A percentile compares a stretch with the other conserved stretches of the same genome.
Evolutionary conservation across 2,797 vertebrate genomes (phyloP).

Genomic region (Tragopan temminckii): DNA sequence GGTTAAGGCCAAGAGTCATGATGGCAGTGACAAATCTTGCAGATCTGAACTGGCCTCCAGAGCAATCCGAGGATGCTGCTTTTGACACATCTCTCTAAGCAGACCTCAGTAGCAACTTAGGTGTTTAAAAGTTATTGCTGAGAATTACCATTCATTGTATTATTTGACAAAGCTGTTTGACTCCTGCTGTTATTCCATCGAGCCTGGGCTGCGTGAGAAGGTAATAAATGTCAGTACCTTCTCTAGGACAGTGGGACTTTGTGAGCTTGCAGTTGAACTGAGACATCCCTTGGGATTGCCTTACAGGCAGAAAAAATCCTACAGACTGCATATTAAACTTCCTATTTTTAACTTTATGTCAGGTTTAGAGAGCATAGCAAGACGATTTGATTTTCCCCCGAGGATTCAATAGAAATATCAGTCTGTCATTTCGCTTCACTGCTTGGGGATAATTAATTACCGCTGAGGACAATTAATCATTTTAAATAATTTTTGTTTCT

Average conservation of each 20-base stretch:
- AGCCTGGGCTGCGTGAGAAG: neutral
- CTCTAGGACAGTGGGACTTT: constrained; percentile 36
- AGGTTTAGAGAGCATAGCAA: constrained; percentile 54
- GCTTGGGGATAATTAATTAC: constrained; percentile 68
- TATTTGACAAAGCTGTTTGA: neutral
- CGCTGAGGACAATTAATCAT: constrained; percentile 41
- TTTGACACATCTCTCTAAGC: neutral
- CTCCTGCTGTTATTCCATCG: neutral
- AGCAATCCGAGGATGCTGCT: neutral
- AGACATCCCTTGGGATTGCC: constrained; percentile 48
- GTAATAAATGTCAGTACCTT: constrained; percentile 41
- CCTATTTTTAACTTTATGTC: constrained; percentile 70
- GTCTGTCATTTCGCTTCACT: constrained; percentile 60
- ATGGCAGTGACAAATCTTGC: no score
- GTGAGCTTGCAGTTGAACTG: constrained; percentile 25
- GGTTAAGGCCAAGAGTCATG: no score
- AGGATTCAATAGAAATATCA: constrained; percentile 64
- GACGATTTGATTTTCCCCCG: constrained; percentile 32
- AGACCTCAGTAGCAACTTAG: neutral
- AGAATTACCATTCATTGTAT: neutral
- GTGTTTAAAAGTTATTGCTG: constrained; percentile 12
- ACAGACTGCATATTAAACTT: constrained; percentile 55
- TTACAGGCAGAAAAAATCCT: constrained; percentile 59
- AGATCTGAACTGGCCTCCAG: no score
- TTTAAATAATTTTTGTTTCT: constrained; percentile 1